phyloP scores from a whole-genome alignment of 2,113 vertebrate species.

The Gopherus evgoodei region DNA sequence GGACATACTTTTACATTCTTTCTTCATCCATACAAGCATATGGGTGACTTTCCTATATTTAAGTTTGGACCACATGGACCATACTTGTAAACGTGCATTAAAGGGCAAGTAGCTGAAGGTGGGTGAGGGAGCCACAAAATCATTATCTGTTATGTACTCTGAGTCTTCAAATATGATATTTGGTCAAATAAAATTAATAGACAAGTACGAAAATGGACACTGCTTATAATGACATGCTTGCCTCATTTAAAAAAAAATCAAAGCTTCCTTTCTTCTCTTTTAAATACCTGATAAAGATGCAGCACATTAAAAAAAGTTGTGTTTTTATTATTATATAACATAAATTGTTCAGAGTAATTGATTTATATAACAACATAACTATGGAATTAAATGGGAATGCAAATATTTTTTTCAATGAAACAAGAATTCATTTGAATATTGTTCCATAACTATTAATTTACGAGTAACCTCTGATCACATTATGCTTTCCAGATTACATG shows the following conservation, averaged over 20 bases:
- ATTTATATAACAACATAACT: background rate
- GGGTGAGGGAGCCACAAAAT: background rate
- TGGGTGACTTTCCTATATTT: fast-evolving
- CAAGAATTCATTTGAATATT: background rate
- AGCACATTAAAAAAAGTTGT: background rate
- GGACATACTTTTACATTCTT: background rate
- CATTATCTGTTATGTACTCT: background rate
- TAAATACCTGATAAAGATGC: background rate
- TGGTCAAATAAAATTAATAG: slow-evolving; percentile 9
- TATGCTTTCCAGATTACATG: background rate
- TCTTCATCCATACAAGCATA: background rate
- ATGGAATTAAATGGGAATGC: background rate
- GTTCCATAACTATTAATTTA: slow-evolving; percentile 5
- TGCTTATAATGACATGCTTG: background rate
- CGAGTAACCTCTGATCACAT: slow-evolving; percentile 22
- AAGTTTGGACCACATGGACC: background rate
- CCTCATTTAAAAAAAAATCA: background rate
- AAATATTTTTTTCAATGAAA: slow-evolving; percentile 12
- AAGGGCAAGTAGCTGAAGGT: background rate
- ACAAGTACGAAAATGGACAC: background rate
- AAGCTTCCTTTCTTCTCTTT: background rate
- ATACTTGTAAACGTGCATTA: background rate
- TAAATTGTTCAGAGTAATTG: background rate
- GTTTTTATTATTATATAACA: background rate
- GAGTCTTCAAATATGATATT: background rate